phyloP scores from a whole-genome alignment of 2,888 invertebrate genomes.

The Hanleya hanleyi region DNA sequence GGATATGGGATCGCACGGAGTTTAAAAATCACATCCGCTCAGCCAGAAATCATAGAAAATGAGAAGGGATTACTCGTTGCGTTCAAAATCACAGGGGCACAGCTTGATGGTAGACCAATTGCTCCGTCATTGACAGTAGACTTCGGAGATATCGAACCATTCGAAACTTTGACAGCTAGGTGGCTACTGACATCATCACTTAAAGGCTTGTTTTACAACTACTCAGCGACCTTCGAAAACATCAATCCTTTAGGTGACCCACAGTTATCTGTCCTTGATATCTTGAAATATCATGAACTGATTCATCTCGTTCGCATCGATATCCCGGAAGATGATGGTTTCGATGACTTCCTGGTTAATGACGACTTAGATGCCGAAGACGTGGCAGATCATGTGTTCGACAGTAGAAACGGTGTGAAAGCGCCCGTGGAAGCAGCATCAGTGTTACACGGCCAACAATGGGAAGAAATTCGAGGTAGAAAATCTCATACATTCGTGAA shows the following conservation, averaged over 20 bases:
- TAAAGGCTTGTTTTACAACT: conserved; percentile 51
- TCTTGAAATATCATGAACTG: conserved; percentile 43
- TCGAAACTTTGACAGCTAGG: conserved; percentile 41
- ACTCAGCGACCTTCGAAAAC: conserved; percentile 52
- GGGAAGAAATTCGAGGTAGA: too few species aligned
- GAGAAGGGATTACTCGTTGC: conserved; percentile 50
- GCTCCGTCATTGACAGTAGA: conserved; percentile 45
- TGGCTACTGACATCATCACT: conserved; percentile 51
- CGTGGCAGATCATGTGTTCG: conserved; percentile 41
- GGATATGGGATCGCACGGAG: conserved; percentile 48
- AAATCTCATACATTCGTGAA: conserved; percentile 23
- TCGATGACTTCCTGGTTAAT: conserved; percentile 49
- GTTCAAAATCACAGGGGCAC: conserved; percentile 50
- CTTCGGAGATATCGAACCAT: conserved; percentile 48
- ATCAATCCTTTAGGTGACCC: conserved; percentile 54
- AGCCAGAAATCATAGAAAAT: conserved; percentile 57
- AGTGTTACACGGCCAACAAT: too few species aligned
- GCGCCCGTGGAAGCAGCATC: too few species aligned
- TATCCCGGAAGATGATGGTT: conserved; percentile 29
- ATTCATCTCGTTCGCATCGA: conserved; percentile 43
- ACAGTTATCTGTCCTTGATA: conserved; percentile 46
- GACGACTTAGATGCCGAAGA: conserved; percentile 35
- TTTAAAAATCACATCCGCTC: conserved; percentile 49
- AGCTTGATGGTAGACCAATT: conserved; percentile 33
- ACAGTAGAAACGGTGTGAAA: conserved; percentile 37